These are phyloP conservation scores for Epizoanthus stellaris DNA, from an alignment of 92 coral and sea anemone species.

Conservation along the genomic window DNA sequence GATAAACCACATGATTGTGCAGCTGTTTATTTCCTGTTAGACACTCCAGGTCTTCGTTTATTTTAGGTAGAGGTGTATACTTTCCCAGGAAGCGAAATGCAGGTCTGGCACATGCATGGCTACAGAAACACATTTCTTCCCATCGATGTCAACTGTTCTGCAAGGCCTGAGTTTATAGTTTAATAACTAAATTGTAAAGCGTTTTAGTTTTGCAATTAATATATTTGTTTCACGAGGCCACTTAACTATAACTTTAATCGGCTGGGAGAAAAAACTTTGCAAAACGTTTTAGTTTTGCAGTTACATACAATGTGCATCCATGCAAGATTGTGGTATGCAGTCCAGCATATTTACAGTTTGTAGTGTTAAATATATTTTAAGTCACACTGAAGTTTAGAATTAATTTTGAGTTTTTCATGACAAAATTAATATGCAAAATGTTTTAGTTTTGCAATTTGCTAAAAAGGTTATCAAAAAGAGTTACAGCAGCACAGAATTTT, in stretches of 20 bases:
- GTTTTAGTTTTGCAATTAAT: constrained; percentile 18
- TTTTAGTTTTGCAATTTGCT: not conserved
- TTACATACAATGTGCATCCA: not conserved
- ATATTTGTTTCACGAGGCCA: not conserved
- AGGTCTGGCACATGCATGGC: constrained; percentile 25
- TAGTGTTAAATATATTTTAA: not conserved
- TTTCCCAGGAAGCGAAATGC: constrained; percentile 37
- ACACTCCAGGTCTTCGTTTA: not conserved
- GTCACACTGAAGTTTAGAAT: not conserved
- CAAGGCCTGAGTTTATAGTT: not conserved
- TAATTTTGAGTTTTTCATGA: not conserved
- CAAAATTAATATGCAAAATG: not conserved
- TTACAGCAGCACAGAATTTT: not conserved
- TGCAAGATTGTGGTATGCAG: not conserved
- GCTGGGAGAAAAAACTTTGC: not conserved
- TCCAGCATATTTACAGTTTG: not conserved
- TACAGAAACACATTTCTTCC: constrained; percentile 26
- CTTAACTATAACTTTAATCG: too few relatives aligned
- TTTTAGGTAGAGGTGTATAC: constrained; percentile 17
- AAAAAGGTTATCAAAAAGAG: not conserved
- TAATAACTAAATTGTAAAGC: not conserved
- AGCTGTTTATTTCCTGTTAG: too few relatives aligned
- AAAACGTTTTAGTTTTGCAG: constrained; percentile 34
- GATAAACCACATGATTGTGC: too few relatives aligned
- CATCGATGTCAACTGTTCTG: constrained; percentile 40